Evolutionary conservation across 2,797 vertebrate genomes (phyloP).

Genomic region (Sebastes ruberrimus): DNA sequence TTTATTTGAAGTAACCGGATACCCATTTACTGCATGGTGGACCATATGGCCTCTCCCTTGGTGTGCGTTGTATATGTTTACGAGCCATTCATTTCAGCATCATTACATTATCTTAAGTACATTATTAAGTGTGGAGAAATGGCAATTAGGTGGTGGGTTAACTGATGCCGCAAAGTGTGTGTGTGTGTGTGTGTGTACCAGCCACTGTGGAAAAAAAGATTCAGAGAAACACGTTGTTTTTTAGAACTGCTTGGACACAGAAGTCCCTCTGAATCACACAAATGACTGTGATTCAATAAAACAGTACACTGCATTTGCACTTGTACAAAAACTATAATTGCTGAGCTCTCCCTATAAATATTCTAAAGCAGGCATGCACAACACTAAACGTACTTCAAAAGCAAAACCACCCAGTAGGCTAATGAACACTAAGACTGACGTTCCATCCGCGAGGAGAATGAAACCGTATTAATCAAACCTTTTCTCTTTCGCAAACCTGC

Average conservation of each 20-base stretch:
- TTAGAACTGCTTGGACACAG: conserved; percentile 1
- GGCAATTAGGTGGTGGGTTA: conserved; percentile 68
- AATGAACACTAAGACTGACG: conserved; percentile 46
- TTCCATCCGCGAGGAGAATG: conserved; percentile 64
- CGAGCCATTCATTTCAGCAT: conserved; percentile 73
- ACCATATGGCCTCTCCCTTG: conserved; percentile 63
- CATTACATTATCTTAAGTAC: conserved; percentile 79
- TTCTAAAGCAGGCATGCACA: conserved; percentile 33
- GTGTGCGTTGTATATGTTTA: conserved; percentile 73
- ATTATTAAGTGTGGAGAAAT: conserved; percentile 77
- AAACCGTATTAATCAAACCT: conserved; percentile 74
- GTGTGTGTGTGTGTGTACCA: conserved; percentile 15
- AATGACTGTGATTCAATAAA: conserved; percentile 36
- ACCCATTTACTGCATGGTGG: conserved; percentile 58
- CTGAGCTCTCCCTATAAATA: conserved; percentile 14
- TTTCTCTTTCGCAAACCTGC: conserved; percentile 69
- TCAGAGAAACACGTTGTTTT: not conserved
- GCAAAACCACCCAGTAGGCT: conserved; percentile 49
- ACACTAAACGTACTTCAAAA: conserved; percentile 26
- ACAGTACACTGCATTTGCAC: conserved; percentile 33
- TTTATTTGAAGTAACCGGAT: conserved; percentile 81
- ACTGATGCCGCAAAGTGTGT: conserved; percentile 15
- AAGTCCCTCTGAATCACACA: conserved; percentile 7
- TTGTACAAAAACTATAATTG: conserved; percentile 35
- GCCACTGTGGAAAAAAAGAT: not conserved